phyloP scores from a whole-genome alignment of 2,797 vertebrate species.

The Halcyon chelicuti region DNA sequence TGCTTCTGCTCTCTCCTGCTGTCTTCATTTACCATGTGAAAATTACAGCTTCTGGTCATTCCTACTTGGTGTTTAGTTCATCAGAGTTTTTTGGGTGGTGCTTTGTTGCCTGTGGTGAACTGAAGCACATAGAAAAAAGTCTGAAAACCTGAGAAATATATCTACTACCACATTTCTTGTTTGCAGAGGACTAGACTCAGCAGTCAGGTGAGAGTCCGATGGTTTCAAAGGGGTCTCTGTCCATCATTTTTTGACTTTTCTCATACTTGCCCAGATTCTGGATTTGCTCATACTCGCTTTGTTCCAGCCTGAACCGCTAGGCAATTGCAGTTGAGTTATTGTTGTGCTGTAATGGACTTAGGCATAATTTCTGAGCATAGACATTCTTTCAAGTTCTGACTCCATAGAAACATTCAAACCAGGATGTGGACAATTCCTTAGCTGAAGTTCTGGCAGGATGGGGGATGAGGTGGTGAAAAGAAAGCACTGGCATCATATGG shows the following conservation, averaged over 20 bases:
- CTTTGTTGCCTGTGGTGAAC: not conserved
- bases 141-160: not conserved
- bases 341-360: not conserved
- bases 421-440: not conserved
- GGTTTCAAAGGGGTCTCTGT: not conserved
- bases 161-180: not conserved
- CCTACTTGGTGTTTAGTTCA: not conserved
- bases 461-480: not conserved
- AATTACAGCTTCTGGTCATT: not conserved
- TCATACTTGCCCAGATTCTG: not conserved
- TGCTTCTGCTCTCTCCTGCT: not conserved
- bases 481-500: not conserved
- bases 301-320: not conserved
- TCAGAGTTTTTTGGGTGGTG: not conserved
- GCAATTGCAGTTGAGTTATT: slow-evolving; percentile 2
- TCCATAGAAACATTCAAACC: not conserved
- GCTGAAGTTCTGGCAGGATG: not conserved
- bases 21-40: not conserved
- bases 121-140: not conserved
- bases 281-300: not conserved
- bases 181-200: not conserved
- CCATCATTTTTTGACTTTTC: not conserved
- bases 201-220: not conserved
- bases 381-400: not conserved
- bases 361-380: not conserved